These are phyloP conservation scores for Parapristionchus giblindavisi DNA, from an alignment of 2,888 invertebrate genomes.

Conservation along the genomic window DNA sequence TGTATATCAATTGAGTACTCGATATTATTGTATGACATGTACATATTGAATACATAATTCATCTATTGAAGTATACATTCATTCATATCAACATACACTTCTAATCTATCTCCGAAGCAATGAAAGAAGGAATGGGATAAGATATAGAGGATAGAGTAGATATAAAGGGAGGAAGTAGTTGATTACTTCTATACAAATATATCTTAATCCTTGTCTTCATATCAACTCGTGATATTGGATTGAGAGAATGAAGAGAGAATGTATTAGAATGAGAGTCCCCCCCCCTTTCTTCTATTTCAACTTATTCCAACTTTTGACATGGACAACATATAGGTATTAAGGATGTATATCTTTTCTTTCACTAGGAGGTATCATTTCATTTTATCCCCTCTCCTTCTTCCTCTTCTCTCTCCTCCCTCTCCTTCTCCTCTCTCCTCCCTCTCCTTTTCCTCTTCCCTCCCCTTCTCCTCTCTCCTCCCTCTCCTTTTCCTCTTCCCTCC, in stretches of 20 bases:
- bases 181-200: no score
- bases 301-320: background rate
- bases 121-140: background rate
- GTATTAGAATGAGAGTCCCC: background rate
- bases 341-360: no score
- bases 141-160: background rate
- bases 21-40: constrained; percentile 14
- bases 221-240: no score
- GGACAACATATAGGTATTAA: background rate
- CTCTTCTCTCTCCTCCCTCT: background rate
- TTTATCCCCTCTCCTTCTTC: constrained; percentile 5
- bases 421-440: background rate
- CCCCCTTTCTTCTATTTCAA: background rate
- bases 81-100: no score
- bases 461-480: background rate
- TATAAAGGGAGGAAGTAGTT: background rate
- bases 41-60: background rate
- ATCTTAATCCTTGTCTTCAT: no score
- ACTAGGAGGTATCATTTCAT: no score
- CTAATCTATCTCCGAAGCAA: no score
- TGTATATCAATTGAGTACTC: background rate
- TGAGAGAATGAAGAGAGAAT: constrained; percentile 1
- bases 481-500: constrained; percentile 19
- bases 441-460: background rate
- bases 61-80: no score